Conservation (phyloP, 2,888 invertebrate species). For the Dilophus febrilis region DNA sequence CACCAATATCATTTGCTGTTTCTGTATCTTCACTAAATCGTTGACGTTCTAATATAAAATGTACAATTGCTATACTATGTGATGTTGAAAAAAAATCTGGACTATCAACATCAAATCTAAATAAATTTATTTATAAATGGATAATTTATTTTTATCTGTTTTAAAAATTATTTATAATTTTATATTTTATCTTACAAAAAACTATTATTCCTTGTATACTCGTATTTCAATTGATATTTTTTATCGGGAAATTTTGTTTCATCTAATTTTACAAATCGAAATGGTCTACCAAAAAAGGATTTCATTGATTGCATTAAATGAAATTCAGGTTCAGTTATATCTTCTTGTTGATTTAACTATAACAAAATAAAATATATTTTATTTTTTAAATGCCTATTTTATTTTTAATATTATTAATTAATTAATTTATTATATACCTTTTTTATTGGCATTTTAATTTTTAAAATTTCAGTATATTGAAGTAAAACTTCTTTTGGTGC, state of each 20-base stretch:
- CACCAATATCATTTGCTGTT: conserved; percentile 40
- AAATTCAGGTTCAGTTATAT: conserved; percentile 23
- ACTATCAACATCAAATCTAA: conserved; percentile 45
- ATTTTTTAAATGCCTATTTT: too few species aligned
- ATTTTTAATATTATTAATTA: too few species aligned
- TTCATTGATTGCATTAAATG: conserved; percentile 31
- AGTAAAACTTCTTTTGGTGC: conserved; percentile 52
- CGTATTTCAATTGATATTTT: conserved; percentile 45
- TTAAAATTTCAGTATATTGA: conserved; percentile 58
- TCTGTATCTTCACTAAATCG: conserved; percentile 35
- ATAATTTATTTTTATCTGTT: too few species aligned
- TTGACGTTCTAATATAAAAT: conserved; percentile 58
- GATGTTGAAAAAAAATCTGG: conserved; percentile 51
- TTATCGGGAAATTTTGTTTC: conserved; percentile 40
- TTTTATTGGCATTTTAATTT: conserved; percentile 60
- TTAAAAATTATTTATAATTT: too few species aligned
- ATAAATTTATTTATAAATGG: conserved; percentile 6
- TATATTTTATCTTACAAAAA: conserved; percentile 48
- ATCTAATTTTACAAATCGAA: conserved; percentile 41
- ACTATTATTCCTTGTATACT: conserved; percentile 51
- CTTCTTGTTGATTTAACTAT: conserved; percentile 28
- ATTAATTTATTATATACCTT: conserved; percentile 30
- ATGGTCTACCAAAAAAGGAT: conserved; percentile 31
- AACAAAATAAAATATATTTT: too few species aligned
- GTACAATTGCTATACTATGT: conserved; percentile 47